These are phyloP conservation scores for Lepidothrix coronata DNA, from an alignment of 2,113 vertebrate species.

Conservation along the genomic window DNA sequence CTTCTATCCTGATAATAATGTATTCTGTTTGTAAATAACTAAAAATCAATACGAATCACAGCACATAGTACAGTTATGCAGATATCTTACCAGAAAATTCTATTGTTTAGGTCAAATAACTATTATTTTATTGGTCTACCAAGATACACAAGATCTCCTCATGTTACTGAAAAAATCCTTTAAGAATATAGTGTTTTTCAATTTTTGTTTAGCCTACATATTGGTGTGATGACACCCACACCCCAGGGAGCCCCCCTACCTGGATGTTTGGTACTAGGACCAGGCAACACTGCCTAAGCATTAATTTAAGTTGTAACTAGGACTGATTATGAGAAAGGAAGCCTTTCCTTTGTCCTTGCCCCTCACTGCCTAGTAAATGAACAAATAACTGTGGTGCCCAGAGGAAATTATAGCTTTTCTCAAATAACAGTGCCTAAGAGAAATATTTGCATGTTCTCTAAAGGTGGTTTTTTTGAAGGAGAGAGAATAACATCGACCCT, in stretches of 20 bases:
- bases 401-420: background rate
- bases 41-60: background rate
- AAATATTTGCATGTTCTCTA: background rate
- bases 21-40: background rate
- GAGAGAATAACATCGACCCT: background rate
- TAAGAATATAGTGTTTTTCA: background rate
- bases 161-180: background rate
- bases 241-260: accelerated
- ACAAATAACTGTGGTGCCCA: background rate
- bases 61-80: background rate
- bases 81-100: background rate
- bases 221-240: accelerated
- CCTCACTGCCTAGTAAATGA: background rate
- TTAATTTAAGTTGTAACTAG: background rate
- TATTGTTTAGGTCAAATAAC: background rate
- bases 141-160: background rate
- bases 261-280: background rate
- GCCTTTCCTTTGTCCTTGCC: background rate
- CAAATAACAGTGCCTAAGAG: background rate
- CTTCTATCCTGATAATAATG: background rate
- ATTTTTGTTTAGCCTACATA: background rate
- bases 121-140: background rate
- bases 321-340: background rate
- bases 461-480: background rate
- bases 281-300: background rate